Base-by-base conservation (phyloP, 2,888 invertebrate genomes). In the Napeogenes inachia region DNA sequence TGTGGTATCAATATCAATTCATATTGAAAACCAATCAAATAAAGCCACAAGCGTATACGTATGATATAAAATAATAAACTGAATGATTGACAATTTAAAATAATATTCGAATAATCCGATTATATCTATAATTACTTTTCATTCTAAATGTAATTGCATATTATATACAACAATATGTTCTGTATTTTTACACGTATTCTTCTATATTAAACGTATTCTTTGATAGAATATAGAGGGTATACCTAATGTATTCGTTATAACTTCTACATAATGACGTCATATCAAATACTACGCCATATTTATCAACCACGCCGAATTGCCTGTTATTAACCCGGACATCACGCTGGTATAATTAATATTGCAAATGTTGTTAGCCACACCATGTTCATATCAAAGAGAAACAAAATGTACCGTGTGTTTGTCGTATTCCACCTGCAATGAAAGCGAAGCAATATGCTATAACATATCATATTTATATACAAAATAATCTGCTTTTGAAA, bases 331-430 rank as follows among this genome's bases (percentile, higher is more conserved):
- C 79, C 75, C 75, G 74, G 80, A 79, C 80, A 82, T 81, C 78
- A 78, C 72, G 73, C 74, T 42, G 78, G 79, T 78, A 82, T 87
- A 86, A 87, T 89, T 88, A 88, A 89, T 88, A 87, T 87, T 88
- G 84, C 84, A 88, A 89, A 87, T 84, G 84, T 86, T 84, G 84
- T 88, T 87, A 86, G 84, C 85, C 50, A 30, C 8, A 56, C 46
- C 53, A 35, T 45, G 50, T 30, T 50, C 42, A 12, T 55, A 54
- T 61, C 61, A 61, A 50, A 63, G 54, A 59, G 63, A 60, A 55
- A 63, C 45, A 65, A 58, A 59, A 54, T 32, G 54, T 32, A 57
- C 54, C 32, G 13, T 32, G 21, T 10, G 10, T 42, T 42, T 42
- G 30, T 50, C 30, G 50, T 50, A 50, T 50, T 50, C 8, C 50